Conservation (phyloP, 2,797 vertebrate genomes). For the Mus spretus region DNA sequence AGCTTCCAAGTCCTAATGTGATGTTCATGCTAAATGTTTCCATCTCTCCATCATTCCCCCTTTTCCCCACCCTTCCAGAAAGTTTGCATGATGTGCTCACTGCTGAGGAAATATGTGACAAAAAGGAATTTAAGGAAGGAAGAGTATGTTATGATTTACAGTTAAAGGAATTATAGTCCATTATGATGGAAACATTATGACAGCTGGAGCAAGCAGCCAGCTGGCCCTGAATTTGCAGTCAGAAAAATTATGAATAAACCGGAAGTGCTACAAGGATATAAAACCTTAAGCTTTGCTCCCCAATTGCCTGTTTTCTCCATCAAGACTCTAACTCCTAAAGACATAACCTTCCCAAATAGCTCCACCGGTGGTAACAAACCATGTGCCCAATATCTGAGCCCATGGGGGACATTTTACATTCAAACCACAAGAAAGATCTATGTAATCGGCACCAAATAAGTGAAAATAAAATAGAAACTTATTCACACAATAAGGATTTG, state of each 20-base stretch:
- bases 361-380: background rate
- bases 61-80: background rate
- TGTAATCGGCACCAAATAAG: background rate
- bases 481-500: background rate
- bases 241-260: background rate
- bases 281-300: background rate
- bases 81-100: background rate
- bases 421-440: background rate
- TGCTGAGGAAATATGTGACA: background rate
- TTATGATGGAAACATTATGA: background rate
- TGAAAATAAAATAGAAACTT: slow-evolving; percentile 9
- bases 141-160: background rate
- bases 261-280: background rate
- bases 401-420: background rate
- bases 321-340: background rate
- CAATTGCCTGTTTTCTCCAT: background rate
- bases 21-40: background rate
- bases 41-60: background rate
- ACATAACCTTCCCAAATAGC: background rate
- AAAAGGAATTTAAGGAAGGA: background rate
- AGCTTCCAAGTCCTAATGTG: background rate
- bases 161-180: background rate
- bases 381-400: background rate
- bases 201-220: too few species aligned
- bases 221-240: too few species aligned